phyloP scores from a whole-genome alignment of 2,888 invertebrate species.

The Acanthosepion lycidas region DNA sequence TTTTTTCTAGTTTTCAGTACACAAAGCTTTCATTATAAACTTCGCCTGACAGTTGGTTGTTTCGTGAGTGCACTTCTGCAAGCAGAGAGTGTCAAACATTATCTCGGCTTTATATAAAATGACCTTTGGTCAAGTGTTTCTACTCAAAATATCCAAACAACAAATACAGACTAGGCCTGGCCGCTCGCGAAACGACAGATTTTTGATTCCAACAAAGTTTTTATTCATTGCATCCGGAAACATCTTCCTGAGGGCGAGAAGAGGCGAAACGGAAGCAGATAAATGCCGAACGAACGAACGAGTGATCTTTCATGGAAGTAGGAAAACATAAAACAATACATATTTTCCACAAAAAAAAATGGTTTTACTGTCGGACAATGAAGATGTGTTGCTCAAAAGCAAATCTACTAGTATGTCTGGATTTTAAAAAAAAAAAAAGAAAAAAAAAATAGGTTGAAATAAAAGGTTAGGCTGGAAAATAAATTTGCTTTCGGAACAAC shows the following conservation, averaged over 20 bases:
- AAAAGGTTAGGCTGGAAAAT: too few relatives aligned
- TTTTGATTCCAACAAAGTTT: background rate
- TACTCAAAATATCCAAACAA: background rate
- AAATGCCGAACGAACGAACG: background rate
- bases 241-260: background rate
- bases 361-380: too few relatives aligned
- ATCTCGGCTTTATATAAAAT: background rate
- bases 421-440: too few relatives aligned
- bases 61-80: background rate
- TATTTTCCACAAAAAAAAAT: background rate
- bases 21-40: background rate
- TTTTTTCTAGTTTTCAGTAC: background rate
- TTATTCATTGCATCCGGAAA: slow-evolving; percentile 8
- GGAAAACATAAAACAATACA: background rate
- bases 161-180: background rate
- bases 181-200: background rate
- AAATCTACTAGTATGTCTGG: too few relatives aligned
- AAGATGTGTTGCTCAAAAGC: too few relatives aligned
- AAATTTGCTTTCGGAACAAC: too few relatives aligned
- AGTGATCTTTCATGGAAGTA: background rate
- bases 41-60: too few relatives aligned
- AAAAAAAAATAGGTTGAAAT: too few relatives aligned
- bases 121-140: background rate
- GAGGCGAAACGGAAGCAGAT: background rate
- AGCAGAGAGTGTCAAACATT: background rate